Evolutionary conservation across 2,113 vertebrate species (phyloP).

Genomic region (Vireo altiloquus): DNA sequence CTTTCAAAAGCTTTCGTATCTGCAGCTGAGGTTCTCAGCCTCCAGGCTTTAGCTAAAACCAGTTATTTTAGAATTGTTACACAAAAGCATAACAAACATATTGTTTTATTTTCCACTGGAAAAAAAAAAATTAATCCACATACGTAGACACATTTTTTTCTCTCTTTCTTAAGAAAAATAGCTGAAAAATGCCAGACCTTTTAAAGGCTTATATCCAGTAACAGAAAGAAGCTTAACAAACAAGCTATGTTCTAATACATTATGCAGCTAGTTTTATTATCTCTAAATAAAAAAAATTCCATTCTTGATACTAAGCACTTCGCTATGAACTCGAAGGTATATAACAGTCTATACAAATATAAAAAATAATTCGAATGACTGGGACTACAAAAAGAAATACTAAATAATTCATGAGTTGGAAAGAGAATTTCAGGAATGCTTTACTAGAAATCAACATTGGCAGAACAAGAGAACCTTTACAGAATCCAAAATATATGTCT

Average conservation of each 20-base stretch:
- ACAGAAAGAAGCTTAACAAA: not conserved
- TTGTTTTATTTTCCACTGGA: not conserved
- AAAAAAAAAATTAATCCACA: not conserved
- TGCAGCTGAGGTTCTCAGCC: not conserved
- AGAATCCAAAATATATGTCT: not conserved
- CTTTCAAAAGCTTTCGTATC: not conserved
- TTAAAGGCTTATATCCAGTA: not conserved
- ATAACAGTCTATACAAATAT: not conserved
- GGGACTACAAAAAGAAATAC: not conserved
- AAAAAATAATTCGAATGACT: not conserved
- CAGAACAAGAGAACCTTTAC: not conserved
- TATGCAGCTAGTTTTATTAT: conserved; percentile 10
- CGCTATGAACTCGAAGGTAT: not conserved
- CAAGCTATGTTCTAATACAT: not conserved
- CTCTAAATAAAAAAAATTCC: conserved; percentile 6
- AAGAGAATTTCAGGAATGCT: conserved; percentile 9
- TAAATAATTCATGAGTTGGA: conserved; percentile 7
- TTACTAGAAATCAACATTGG: not conserved
- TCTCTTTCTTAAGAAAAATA: not conserved
- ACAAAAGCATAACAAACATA: not conserved
- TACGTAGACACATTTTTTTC: not conserved
- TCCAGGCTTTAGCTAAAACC: not conserved
- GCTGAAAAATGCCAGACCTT: not conserved
- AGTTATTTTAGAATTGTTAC: not conserved
- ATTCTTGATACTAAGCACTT: not conserved